A percentile compares a stretch with the other conserved stretches of the same genome.
Evolutionary conservation across 2,113 vertebrate genomes (phyloP).

Genomic region (Gadus chalcogrammus): DNA sequence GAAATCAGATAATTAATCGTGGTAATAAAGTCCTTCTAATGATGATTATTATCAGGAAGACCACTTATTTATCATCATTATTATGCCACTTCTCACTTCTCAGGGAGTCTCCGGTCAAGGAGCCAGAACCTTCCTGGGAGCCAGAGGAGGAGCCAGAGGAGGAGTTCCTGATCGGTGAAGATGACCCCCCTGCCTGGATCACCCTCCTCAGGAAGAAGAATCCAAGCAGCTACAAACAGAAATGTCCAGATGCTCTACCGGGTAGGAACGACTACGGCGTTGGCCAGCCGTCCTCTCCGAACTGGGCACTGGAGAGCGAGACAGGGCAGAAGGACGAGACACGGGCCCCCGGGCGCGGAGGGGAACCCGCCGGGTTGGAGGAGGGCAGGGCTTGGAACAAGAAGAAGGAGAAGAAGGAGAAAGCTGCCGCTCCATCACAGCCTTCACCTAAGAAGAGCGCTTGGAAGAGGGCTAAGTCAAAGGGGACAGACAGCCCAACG

Average conservation of each 20-base stretch:
- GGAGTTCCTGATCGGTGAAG: conserved; percentile 71
- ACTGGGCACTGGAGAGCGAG: conserved; percentile 12
- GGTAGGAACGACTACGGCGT: conserved; percentile 17
- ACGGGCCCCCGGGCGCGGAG: conserved; percentile 1
- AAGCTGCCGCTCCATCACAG: background rate
- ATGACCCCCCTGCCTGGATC: conserved; percentile 52
- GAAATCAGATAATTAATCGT: too few relatives aligned
- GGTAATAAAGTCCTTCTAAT: too few relatives aligned
- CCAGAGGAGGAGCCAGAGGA: conserved; percentile 55
- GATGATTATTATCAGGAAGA: too few relatives aligned
- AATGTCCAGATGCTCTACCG: conserved; percentile 4
- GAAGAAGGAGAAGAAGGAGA: background rate
- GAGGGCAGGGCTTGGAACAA: too few relatives aligned
- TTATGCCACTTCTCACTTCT: background rate
- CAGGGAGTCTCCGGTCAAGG: conserved; percentile 22
- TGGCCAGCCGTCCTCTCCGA: background rate
- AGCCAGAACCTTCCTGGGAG: conserved; percentile 32
- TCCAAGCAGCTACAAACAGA: conserved; percentile 15
- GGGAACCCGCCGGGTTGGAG: background rate
- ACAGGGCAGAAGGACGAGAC: background rate
- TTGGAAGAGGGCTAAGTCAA: background rate
- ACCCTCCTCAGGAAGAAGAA: conserved; percentile 54
- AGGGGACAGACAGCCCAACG: background rate
- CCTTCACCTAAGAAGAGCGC: background rate
- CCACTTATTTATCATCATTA: too few relatives aligned